Evolutionary conservation across 2,113 vertebrate species (phyloP).

Genomic region (Crotalus tigris): DNA sequence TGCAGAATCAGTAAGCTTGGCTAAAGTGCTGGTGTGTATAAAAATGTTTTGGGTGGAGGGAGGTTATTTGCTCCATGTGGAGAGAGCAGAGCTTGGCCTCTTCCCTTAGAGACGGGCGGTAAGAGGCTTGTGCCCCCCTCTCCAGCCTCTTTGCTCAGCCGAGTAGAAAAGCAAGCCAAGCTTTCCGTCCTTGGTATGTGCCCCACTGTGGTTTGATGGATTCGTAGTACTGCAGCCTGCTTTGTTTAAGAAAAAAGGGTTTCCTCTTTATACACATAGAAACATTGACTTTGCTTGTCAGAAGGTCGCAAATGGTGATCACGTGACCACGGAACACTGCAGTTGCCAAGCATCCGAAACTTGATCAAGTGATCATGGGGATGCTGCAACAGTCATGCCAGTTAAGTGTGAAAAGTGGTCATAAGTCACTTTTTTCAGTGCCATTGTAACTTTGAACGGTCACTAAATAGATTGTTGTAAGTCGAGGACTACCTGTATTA

Average conservation of each 20-base stretch:
- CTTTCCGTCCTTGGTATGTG: not conserved
- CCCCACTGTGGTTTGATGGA: too few relatives aligned
- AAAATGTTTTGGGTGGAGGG: too few relatives aligned
- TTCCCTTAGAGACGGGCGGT: too few relatives aligned
- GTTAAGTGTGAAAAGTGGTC: not conserved
- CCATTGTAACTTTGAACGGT: not conserved
- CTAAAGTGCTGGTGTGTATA: too few relatives aligned
- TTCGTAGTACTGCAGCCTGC: too few relatives aligned
- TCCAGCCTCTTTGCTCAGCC: too few relatives aligned
- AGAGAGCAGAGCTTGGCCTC: too few relatives aligned
- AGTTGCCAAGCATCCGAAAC: not conserved
- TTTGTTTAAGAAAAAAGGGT: too few relatives aligned
- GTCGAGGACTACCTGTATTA: not conserved
- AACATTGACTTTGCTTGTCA: not conserved
- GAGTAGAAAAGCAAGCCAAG: not conserved
- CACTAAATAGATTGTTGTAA: not conserved
- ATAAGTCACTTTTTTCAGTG: not conserved
- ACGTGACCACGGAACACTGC: not conserved
- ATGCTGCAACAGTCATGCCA: not conserved
- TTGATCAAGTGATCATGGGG: not conserved
- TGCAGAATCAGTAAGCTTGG: too few relatives aligned
- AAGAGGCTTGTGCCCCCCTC: too few relatives aligned
- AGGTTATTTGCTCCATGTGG: too few relatives aligned
- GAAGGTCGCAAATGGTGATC: not conserved
- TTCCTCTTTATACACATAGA: too few relatives aligned